Evolutionary conservation across 2,888 invertebrate species (phyloP).

Genomic region (Leptopilina myrica): DNA sequence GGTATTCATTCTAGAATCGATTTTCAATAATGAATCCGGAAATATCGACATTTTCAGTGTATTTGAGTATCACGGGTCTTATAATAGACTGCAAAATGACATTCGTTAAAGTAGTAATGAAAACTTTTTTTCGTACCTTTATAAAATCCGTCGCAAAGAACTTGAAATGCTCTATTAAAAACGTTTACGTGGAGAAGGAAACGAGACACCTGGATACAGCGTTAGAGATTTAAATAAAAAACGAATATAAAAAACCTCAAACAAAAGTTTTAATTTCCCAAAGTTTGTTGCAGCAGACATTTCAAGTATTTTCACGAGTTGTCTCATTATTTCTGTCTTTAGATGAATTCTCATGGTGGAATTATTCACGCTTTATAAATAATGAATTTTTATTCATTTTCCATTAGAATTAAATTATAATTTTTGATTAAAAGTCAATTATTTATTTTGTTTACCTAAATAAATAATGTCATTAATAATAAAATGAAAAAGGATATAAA

Average conservation of each 20-base stretch:
- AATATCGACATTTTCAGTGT: conserved; percentile 8
- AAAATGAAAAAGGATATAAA: no score
- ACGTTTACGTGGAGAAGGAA: not conserved
- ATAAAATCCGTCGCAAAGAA: conserved; percentile 2
- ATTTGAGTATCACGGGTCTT: not conserved
- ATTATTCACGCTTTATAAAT: conserved; percentile 16
- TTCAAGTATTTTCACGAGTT: conserved; percentile 12
- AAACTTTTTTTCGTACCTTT: conserved; percentile 18
- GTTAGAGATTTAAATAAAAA: conserved; percentile 10
- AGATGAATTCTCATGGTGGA: not conserved
- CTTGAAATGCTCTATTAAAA: conserved; percentile 22
- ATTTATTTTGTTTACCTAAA: no score
- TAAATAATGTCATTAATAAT: no score
- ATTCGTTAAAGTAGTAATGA: conserved; percentile 13
- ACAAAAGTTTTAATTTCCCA: conserved; percentile 19
- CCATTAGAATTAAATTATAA: no score
- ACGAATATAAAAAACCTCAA: conserved; percentile 13
- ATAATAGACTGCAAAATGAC: conserved; percentile 33
- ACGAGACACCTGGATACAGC: not conserved
- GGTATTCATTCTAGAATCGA: not conserved
- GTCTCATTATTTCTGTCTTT: conserved; percentile 4
- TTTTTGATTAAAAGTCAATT: no score
- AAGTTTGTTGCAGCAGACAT: conserved; percentile 5
- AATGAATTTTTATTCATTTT: no score
- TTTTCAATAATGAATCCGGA: not conserved